These are phyloP conservation scores for Dioctria rufipes DNA, from an alignment of 2,888 invertebrate species.

Conservation along the genomic window DNA sequence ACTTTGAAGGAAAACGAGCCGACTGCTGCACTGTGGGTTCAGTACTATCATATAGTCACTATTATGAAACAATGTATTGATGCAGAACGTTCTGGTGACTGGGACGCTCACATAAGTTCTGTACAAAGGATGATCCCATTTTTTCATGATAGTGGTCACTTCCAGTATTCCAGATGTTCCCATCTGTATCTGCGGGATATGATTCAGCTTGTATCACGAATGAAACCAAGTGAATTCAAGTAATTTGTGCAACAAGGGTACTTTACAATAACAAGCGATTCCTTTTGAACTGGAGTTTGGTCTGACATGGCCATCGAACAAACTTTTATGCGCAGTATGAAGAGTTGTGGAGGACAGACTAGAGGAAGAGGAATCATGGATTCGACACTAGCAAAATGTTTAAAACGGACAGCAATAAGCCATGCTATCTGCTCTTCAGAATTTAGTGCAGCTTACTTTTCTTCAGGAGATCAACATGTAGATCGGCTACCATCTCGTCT, in stretches of 20 bases:
- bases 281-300: conserved; percentile 62
- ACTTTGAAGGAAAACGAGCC: too few relatives aligned
- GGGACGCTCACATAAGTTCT: conserved; percentile 51
- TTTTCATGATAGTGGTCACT: conserved; percentile 67
- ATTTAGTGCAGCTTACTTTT: too few relatives aligned
- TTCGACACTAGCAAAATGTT: neutral
- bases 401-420: too few relatives aligned
- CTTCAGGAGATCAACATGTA: conserved; percentile 19
- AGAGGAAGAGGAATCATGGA: conserved; percentile 60
- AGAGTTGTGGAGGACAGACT: conserved; percentile 61
- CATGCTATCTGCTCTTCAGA: too few relatives aligned
- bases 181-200: conserved; percentile 69
- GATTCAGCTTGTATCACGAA: conserved; percentile 52
- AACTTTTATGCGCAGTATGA: conserved; percentile 63
- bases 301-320: conserved; percentile 66
- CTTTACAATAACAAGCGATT: conserved; percentile 53
- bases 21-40: conserved; percentile 30
- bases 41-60: conserved; percentile 61
- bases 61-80: conserved; percentile 55
- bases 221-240: conserved; percentile 6
- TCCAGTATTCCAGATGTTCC: conserved; percentile 65
- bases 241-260: conserved; percentile 27
- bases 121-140: conserved; percentile 65
- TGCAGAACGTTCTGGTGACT: conserved; percentile 54
- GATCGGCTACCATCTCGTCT: neutral